Conservation (phyloP, 1,140 invertebrate genomes). For the Paramacrobiotus metropolitanus region DNA sequence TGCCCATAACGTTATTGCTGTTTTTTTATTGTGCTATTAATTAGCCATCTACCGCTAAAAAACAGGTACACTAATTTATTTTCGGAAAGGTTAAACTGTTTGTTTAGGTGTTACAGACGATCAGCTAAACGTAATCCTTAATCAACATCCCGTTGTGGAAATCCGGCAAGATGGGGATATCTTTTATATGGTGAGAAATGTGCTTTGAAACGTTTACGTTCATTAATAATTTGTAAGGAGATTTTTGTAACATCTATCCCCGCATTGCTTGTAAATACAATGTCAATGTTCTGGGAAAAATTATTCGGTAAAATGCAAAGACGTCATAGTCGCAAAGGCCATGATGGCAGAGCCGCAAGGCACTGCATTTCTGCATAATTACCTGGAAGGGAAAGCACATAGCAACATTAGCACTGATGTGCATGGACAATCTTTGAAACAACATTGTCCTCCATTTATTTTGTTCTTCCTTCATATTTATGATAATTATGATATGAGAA, state of each 20-base stretch:
- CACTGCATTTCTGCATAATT: no score
- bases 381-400: no score
- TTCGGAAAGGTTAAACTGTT: neutral
- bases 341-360: no score
- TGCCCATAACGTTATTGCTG: neutral
- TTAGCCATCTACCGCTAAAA: neutral
- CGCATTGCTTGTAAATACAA: neutral
- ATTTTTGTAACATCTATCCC: neutral
- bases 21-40: neutral
- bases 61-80: no score
- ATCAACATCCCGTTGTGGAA: constrained; percentile 4
- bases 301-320: neutral
- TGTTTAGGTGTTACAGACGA: neutral
- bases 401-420: no score
- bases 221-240: no score
- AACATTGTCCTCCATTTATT: no score
- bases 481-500: no score
- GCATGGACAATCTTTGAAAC: no score
- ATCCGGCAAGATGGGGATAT: neutral
- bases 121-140: neutral
- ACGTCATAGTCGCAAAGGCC: neutral
- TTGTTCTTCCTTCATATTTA: no score
- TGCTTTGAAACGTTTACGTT: no score
- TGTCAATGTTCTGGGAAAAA: neutral
- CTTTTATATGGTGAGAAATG: neutral